A percentile compares a stretch with the other conserved stretches of the same genome.
Evolutionary conservation across 53 echinoderm and acorn worm species (phyloP).

Genomic region (Echinarachnius parma): DNA sequence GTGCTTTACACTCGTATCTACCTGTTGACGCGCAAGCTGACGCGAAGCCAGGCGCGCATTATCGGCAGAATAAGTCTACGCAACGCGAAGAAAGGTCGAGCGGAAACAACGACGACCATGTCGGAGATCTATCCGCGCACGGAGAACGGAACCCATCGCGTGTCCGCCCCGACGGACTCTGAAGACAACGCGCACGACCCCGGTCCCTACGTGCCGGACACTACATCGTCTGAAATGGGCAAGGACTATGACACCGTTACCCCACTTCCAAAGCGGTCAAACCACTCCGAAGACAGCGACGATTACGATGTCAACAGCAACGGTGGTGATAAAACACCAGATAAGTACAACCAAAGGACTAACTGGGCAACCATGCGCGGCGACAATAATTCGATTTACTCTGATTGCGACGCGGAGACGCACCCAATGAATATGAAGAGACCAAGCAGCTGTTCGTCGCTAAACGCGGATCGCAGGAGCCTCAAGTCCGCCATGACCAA

Average conservation of each 20-base stretch:
- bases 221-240: slow-evolving; percentile 46
- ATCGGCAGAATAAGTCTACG: slow-evolving; percentile 78
- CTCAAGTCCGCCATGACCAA: slow-evolving; percentile 53
- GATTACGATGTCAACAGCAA: slow-evolving; percentile 43
- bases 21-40: slow-evolving; percentile 74
- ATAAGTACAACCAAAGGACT: slow-evolving; percentile 27
- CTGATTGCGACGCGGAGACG: slow-evolving; percentile 51
- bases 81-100: slow-evolving; percentile 53
- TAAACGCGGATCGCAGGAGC: slow-evolving; percentile 44
- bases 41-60: slow-evolving; percentile 71
- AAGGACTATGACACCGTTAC: slow-evolving; percentile 38
- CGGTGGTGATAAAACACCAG: slow-evolving; percentile 40
- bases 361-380: slow-evolving; percentile 46
- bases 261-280: slow-evolving; percentile 33
- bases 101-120: slow-evolving; percentile 26
- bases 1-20: slow-evolving; percentile 84
- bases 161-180: slow-evolving; percentile 62
- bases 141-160: slow-evolving; percentile 42
- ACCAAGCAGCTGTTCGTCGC: slow-evolving; percentile 50
- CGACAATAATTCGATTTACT: slow-evolving; percentile 60
- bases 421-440: slow-evolving; percentile 52
- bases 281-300: slow-evolving; percentile 40
- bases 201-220: slow-evolving; percentile 48
- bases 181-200: slow-evolving; percentile 62
- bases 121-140: slow-evolving; percentile 4